phyloP scores from a whole-genome alignment of 2,113 vertebrate species.

The Entosphenus tridentatus region DNA sequence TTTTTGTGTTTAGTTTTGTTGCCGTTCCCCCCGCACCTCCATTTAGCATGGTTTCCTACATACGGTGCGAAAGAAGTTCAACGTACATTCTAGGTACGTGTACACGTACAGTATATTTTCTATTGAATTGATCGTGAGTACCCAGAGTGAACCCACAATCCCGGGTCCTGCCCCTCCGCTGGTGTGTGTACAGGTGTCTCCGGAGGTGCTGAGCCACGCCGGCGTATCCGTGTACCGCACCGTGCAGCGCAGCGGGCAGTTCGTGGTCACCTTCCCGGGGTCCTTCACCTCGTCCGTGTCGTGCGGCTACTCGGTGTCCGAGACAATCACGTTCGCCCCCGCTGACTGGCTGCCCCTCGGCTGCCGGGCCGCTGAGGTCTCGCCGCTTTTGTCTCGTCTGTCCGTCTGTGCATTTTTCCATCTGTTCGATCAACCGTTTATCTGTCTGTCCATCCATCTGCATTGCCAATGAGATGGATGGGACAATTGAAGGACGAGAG shows the following conservation, averaged over 20 bases:
- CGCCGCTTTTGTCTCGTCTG: constrained; percentile 2
- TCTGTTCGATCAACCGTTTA: background rate
- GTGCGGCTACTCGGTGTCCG: constrained; percentile 92
- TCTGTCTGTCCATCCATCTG: background rate
- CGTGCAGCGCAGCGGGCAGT: constrained; percentile 87
- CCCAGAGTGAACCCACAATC: too few species aligned
- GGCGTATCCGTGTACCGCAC: constrained; percentile 88
- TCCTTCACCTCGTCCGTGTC: constrained; percentile 93
- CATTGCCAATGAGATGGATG: too few species aligned
- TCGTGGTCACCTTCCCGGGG: constrained; percentile 86
- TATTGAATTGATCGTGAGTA: too few species aligned
- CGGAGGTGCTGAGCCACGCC: constrained; percentile 77
- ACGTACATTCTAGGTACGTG: too few species aligned
- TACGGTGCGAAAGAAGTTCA: too few species aligned
- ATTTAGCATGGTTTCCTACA: too few species aligned
- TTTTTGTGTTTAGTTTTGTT: too few species aligned
- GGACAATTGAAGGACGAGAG: too few species aligned
- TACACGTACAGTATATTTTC: too few species aligned
- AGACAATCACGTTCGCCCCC: constrained; percentile 95
- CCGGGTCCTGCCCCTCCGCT: background rate
- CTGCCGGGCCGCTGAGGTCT: constrained; percentile 87
- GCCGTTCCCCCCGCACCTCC: too few species aligned
- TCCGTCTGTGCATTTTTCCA: background rate
- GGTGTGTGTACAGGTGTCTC: constrained; percentile 61
- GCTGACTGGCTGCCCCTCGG: constrained; percentile 94